Evolutionary conservation across 2,113 vertebrate genomes (phyloP).

Genomic region (Lichenostomus cassidix): DNA sequence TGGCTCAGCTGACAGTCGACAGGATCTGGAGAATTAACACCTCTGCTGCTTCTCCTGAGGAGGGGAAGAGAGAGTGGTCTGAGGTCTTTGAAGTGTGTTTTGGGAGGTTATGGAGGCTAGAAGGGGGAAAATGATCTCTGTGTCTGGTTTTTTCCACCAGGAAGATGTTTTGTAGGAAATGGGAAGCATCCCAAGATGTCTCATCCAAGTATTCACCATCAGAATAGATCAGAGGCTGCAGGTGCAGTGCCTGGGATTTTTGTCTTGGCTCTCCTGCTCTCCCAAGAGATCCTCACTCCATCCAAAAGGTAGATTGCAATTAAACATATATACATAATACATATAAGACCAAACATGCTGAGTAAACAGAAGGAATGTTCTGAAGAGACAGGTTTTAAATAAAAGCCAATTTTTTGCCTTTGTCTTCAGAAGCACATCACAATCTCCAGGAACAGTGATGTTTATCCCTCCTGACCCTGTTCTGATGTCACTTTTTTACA

Average conservation of each 20-base stretch:
- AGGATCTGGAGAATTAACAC: conserved; percentile 39
- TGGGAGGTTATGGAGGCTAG: background rate
- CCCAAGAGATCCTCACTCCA: background rate
- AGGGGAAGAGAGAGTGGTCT: background rate
- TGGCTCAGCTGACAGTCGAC: conserved; percentile 78
- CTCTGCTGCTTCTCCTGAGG: conserved; percentile 62
- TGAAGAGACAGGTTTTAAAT: background rate
- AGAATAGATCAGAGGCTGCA: background rate
- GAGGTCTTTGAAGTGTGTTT: background rate
- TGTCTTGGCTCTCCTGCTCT: background rate
- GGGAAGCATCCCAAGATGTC: background rate
- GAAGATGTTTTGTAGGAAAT: background rate
- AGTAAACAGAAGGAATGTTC: background rate
- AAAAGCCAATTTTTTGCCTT: background rate
- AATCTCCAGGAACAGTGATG: background rate
- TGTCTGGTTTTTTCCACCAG: background rate
- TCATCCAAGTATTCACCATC: background rate
- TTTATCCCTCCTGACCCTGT: background rate
- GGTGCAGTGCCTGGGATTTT: background rate
- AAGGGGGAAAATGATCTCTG: accelerated
- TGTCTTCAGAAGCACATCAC: background rate
- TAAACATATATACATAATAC: background rate
- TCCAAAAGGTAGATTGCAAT: background rate
- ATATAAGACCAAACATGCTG: background rate
- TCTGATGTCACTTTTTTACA: background rate